A percentile compares a stretch with the other conserved stretches of the same genome.
Conservation (phyloP, 2,797 vertebrate genomes). For the Parambassis ranga region DNA sequence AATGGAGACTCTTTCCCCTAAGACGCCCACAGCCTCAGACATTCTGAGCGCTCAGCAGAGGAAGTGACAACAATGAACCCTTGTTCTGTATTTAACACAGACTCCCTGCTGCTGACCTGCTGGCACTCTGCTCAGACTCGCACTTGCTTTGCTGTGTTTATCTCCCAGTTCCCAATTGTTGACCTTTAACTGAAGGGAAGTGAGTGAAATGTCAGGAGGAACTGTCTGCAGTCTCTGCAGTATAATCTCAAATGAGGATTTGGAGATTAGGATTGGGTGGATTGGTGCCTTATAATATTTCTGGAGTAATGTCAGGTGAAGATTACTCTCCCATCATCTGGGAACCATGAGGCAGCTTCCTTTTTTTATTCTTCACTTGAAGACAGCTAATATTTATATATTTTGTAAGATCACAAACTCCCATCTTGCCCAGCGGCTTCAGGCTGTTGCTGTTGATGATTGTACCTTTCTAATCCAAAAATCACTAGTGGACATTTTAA, state of each 20-base stretch:
- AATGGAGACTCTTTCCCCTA: too few relatives aligned
- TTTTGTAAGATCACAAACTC: too few relatives aligned
- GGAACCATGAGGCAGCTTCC: neutral
- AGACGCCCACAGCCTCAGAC: too few relatives aligned
- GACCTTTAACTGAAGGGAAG: constrained; percentile 42
- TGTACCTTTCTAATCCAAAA: too few relatives aligned
- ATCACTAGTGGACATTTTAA: too few relatives aligned
- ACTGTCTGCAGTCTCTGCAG: neutral
- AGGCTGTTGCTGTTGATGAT: too few relatives aligned
- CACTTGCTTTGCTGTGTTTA: constrained; percentile 8
- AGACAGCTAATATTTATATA: constrained; percentile 23
- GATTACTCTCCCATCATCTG: constrained; percentile 29
- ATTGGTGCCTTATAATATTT: neutral
- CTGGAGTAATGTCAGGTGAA: constrained; percentile 10
- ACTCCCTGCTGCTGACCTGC: neutral
- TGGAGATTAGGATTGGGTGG: constrained; percentile 12
- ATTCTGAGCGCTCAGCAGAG: neutral
- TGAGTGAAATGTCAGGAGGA: constrained; percentile 33
- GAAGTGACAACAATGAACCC: constrained; percentile 1
- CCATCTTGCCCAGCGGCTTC: too few relatives aligned
- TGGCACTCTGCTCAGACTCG: too few relatives aligned
- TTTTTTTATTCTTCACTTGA: constrained; percentile 21
- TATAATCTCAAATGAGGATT: constrained; percentile 32
- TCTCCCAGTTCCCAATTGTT: constrained; percentile 23
- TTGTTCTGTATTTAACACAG: neutral